These are phyloP conservation scores for Sturnira hondurensis DNA, from an alignment of 2,113 vertebrate genomes.

Conservation along the genomic window DNA sequence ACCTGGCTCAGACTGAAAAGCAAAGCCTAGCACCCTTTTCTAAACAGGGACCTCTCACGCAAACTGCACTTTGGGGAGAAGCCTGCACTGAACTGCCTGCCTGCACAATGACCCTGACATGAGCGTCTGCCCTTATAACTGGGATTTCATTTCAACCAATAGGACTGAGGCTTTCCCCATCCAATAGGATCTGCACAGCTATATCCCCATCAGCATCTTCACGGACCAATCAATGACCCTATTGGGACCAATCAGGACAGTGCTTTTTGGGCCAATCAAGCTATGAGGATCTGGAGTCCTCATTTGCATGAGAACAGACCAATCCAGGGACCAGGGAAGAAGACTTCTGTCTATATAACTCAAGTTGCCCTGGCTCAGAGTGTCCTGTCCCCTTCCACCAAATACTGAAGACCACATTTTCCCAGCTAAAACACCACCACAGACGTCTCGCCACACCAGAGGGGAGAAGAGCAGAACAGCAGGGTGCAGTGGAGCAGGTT, in stretches of 20 bases:
- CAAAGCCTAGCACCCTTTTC: not conserved
- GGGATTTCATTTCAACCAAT: not conserved
- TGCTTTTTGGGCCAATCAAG: not conserved
- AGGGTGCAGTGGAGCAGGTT: not conserved
- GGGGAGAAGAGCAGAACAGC: no score
- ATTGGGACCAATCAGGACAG: not conserved
- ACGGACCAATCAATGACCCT: not conserved
- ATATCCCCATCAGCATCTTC: not conserved
- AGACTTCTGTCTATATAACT: not conserved
- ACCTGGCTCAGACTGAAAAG: not conserved
- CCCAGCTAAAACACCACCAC: not conserved
- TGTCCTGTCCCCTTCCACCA: not conserved
- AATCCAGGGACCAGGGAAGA: not conserved
- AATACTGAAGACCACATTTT: not conserved
- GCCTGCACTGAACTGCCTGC: not conserved
- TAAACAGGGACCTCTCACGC: not conserved
- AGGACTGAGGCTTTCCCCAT: not conserved
- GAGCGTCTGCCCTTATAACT: not conserved
- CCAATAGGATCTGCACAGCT: not conserved
- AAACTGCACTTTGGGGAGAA: not conserved
- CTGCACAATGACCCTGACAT: not conserved
- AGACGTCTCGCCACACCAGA: not conserved
- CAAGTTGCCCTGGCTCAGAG: not conserved
- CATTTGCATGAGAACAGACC: not conserved
- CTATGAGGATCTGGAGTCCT: not conserved